A percentile compares a stretch with the other conserved stretches of the same genome.
These are phyloP conservation scores for Corythoichthys intestinalis DNA, from an alignment of 2,113 vertebrate genomes.

Conservation along the genomic window DNA sequence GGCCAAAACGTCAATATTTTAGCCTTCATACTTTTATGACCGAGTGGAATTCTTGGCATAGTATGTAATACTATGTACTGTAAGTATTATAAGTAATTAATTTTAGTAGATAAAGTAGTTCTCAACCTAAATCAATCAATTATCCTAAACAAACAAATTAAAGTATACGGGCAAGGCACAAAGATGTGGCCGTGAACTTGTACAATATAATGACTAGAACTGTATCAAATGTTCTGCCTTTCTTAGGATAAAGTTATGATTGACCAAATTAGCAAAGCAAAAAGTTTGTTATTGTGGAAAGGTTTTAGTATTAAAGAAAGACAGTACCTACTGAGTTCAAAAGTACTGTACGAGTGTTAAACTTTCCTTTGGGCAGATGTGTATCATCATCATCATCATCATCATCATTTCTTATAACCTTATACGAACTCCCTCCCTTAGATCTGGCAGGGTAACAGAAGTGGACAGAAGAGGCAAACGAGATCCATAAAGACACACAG, in stretches of 20 bases:
- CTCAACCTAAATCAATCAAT: neutral
- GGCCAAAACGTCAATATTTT: too few relatives aligned
- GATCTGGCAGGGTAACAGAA: constrained; percentile 54
- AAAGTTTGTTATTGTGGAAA: too few relatives aligned
- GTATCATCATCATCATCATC: constrained; percentile 73
- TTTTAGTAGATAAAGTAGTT: too few relatives aligned
- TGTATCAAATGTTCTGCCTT: too few relatives aligned
- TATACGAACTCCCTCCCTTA: constrained; percentile 68
- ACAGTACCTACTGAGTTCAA: constrained; percentile 49
- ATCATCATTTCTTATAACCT: constrained; percentile 70
- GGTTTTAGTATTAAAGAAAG: neutral
- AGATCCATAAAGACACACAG: constrained; percentile 41
- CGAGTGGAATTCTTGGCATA: too few relatives aligned
- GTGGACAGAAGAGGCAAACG: constrained; percentile 29
- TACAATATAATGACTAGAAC: neutral
- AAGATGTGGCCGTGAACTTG: neutral
- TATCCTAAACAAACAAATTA: neutral
- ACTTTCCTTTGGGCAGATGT: constrained; percentile 78
- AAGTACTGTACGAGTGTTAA: constrained; percentile 64
- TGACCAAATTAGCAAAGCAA: too few relatives aligned
- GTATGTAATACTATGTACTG: too few relatives aligned
- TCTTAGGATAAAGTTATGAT: too few relatives aligned
- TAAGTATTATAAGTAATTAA: too few relatives aligned
- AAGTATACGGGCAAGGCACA: neutral
- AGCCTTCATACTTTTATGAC: too few relatives aligned